These are phyloP conservation scores for Phrynocephalus guinanensis DNA, from an alignment of 2,797 vertebrate genomes.

Conservation along the genomic window DNA sequence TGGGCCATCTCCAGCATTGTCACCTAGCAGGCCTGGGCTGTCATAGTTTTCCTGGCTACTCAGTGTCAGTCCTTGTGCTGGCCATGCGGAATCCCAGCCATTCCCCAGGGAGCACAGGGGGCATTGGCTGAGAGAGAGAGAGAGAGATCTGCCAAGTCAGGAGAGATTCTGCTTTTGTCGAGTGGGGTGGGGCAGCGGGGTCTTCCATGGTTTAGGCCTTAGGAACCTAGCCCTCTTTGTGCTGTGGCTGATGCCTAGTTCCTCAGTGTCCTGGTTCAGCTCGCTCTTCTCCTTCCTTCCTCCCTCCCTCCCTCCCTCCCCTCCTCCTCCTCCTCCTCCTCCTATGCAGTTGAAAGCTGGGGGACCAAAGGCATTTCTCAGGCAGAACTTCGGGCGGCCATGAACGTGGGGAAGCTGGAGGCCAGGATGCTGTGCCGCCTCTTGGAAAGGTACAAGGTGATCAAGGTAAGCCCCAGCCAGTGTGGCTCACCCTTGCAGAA, in stretches of 20 bases:
- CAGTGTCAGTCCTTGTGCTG: too few species aligned
- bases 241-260: background rate
- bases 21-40: background rate
- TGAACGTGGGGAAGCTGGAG: conserved; percentile 94
- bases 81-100: background rate
- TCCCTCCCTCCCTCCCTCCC: background rate
- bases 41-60: background rate
- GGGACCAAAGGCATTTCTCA: conserved; percentile 91
- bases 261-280: background rate
- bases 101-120: too few species aligned
- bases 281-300: conserved; percentile 24
- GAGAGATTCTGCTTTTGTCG: too few species aligned
- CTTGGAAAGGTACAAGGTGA: conserved; percentile 85
- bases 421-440: conserved; percentile 91
- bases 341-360: conserved; percentile 84
- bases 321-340: background rate
- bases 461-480: conserved; percentile 83
- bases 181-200: background rate
- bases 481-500: background rate
- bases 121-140: too few species aligned
- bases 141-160: too few species aligned
- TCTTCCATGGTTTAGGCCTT: background rate
- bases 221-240: background rate
- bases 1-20: background rate
- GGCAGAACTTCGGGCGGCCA: conserved; percentile 79